phyloP scores from a whole-genome alignment of 2,797 vertebrate species.

The Ptychobarbus kaznakovi region DNA sequence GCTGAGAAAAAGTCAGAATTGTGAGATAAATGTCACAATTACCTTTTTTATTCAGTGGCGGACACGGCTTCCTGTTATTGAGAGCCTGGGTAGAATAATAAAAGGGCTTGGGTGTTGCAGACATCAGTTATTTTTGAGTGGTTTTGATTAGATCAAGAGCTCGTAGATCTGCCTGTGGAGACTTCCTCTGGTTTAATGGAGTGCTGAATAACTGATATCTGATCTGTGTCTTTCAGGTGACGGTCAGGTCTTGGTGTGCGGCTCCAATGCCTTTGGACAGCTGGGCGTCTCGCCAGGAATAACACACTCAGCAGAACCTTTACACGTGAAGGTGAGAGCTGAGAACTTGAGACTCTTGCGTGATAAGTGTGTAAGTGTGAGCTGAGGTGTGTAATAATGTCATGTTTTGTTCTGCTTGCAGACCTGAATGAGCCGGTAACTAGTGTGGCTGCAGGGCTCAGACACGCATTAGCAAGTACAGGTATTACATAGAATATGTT shows the following conservation, averaged over 20 bases:
- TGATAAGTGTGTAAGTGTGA: background rate
- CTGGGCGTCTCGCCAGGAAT: constrained; percentile 80
- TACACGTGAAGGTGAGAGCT: constrained; percentile 80
- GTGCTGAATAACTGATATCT: background rate
- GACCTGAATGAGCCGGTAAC: constrained; percentile 81
- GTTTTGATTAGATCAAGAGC: background rate
- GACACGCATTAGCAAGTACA: constrained; percentile 87
- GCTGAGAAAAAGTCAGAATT: background rate
- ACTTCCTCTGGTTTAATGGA: background rate
- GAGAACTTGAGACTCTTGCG: background rate
- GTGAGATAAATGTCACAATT: background rate
- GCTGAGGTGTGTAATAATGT: background rate
- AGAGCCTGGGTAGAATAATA: background rate
- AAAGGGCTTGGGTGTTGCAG: background rate
- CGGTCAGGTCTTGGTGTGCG: constrained; percentile 85
- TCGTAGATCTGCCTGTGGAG: background rate
- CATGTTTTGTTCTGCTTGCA: constrained; percentile 64
- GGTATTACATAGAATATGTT: constrained; percentile 69
- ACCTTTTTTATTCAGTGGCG: background rate
- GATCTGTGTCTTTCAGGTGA: constrained; percentile 71
- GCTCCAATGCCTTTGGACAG: constrained; percentile 92
- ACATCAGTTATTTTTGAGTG: background rate
- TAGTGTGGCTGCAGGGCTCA: constrained; percentile 87
- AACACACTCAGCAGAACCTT: constrained; percentile 73
- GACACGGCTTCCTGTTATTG: background rate